These are phyloP conservation scores for Melieria crassipennis DNA, from an alignment of 2,888 invertebrate species.

Conservation along the genomic window DNA sequence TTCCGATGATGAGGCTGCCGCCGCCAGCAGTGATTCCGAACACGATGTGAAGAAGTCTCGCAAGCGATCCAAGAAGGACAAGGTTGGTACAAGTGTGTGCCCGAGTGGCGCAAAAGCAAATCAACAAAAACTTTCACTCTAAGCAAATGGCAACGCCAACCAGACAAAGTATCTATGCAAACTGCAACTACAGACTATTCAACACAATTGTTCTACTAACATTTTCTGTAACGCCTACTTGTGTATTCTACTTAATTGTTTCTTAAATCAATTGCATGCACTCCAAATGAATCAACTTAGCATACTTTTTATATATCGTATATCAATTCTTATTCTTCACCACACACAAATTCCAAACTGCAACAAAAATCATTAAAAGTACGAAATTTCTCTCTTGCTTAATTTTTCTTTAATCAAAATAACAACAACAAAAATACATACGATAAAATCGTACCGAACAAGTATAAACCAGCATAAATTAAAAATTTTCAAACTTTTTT, in stretches of 20 bases:
- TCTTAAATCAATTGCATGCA: constrained; percentile 34
- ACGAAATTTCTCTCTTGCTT: constrained; percentile 58
- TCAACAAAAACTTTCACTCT: background rate
- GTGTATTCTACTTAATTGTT: background rate
- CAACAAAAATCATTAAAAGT: constrained; percentile 23
- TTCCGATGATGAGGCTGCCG: constrained; percentile 61
- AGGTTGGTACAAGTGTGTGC: constrained; percentile 51
- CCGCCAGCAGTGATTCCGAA: constrained; percentile 59
- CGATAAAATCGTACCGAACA: constrained; percentile 32
- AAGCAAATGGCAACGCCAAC: background rate
- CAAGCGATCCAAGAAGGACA: constrained; percentile 64
- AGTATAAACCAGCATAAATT: constrained; percentile 39
- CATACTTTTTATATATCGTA: background rate
- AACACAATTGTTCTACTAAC: background rate
- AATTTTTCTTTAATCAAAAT: constrained; percentile 46
- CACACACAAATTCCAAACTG: constrained; percentile 21
- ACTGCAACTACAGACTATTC: background rate
- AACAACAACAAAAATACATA: constrained; percentile 15
- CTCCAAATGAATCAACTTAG: background rate
- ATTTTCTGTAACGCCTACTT: constrained; percentile 1
- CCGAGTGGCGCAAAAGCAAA: no score
- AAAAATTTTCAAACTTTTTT: constrained; percentile 44
- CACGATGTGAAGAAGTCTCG: constrained; percentile 62
- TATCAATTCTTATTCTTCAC: constrained; percentile 20
- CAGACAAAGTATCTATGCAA: background rate